Base-by-base conservation (phyloP, 1,140 invertebrate genomes). In the Sminthurinus signatus region DNA sequence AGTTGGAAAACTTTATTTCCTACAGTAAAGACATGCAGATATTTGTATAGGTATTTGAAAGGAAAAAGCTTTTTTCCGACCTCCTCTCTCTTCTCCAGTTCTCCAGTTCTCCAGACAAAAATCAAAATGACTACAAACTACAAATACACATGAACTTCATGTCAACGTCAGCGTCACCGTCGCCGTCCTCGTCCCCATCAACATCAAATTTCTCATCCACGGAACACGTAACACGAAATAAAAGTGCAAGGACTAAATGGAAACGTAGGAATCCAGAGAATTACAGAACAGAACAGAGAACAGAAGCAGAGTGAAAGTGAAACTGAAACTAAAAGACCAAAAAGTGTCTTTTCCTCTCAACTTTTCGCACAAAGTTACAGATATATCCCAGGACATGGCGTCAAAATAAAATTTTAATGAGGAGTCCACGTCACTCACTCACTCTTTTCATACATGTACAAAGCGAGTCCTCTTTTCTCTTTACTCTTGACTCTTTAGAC, bases 351-450 rank as follows among this genome's bases (percentile, higher is more conserved):
- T 17, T 19, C n/a, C n/a, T n/a, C n/a, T 58, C 19, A 21, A 36
- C 50, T 28, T 27, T 23, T 52, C 50, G 28, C 15, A 15, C 14
- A 52, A 25, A 27, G 4, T 52, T 48, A 39, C 36, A 46, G n/a
- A 46, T n/a, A 10, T 46, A 21, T 46, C 44, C 44, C 21, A 21
- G 4, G 44, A 46, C 44, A 23, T 14, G 27, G n/a, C 14, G 36
- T 27, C 50, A 48, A 62, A 62, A 55, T 55, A 55, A 62, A 62
- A 56, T 62, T 62, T 62, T 62, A 62, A 62, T 55, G 60, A 62
- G 60, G n/a, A 44, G 44, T 5, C 25, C 19, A 54, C 36, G 51
- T 55, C 60, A 62, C 10, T 62, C 60, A 50, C 2, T 2, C 27
- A 17, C n/a, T 23, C 36, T 61, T n/a, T n/a, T n/a, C n/a, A n/a